phyloP scores from a whole-genome alignment of 1,140 invertebrate species.

The Tetramorium parvispinum region DNA sequence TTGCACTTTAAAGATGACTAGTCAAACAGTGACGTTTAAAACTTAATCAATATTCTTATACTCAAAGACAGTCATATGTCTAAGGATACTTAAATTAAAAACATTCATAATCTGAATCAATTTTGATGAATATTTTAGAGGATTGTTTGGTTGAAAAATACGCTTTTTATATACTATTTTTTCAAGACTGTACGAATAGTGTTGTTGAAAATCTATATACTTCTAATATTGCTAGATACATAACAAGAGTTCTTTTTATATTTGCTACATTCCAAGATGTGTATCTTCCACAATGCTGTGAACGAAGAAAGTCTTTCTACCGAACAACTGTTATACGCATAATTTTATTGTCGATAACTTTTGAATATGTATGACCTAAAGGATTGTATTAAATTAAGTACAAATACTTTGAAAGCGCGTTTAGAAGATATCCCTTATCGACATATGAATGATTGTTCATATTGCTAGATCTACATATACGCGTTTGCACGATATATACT shows the following conservation, averaged over 20 bases:
- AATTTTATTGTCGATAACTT: slow-evolving; percentile 56
- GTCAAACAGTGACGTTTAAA: slow-evolving; percentile 59
- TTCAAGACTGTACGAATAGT: slow-evolving; percentile 67
- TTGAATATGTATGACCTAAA: slow-evolving; percentile 53
- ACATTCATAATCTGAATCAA: slow-evolving; percentile 44
- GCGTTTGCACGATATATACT: slow-evolving; percentile 43
- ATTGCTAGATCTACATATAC: slow-evolving; percentile 56
- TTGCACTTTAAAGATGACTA: slow-evolving; percentile 63
- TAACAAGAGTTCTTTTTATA: slow-evolving; percentile 57
- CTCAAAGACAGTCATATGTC: slow-evolving; percentile 44
- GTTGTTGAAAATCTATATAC: slow-evolving; percentile 41
- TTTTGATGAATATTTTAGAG: slow-evolving; percentile 69
- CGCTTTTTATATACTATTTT: slow-evolving; percentile 70
- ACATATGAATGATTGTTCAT: slow-evolving; percentile 51
- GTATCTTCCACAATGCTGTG: slow-evolving; percentile 67
- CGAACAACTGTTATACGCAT: slow-evolving; percentile 41
- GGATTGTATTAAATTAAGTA: slow-evolving; percentile 74
- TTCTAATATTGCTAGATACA: slow-evolving; percentile 9
- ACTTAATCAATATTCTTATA: slow-evolving; percentile 33
- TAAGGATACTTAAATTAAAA: slow-evolving; percentile 35
- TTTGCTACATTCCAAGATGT: slow-evolving; percentile 65
- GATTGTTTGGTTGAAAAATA: slow-evolving; percentile 46
- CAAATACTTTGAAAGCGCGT: slow-evolving; percentile 70
- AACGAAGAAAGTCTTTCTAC: slow-evolving; percentile 70
- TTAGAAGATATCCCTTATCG: slow-evolving; percentile 60